phyloP scores from a whole-genome alignment of 1,140 invertebrate species.

The Sycobia sp. region DNA sequence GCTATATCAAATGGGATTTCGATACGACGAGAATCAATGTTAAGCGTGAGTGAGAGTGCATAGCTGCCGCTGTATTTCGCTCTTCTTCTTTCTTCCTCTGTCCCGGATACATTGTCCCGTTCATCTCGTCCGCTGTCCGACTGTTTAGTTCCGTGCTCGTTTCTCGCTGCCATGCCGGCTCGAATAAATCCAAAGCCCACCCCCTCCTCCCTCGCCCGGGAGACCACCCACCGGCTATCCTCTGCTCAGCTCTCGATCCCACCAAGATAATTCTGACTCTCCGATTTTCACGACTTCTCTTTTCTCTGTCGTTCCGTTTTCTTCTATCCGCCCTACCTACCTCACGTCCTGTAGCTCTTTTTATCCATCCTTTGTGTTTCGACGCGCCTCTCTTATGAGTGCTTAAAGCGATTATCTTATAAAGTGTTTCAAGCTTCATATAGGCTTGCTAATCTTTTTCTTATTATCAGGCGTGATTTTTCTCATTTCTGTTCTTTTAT shows the following conservation, averaged over 20 bases:
- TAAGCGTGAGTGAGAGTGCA: conserved; percentile 8
- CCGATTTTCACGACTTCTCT: not conserved
- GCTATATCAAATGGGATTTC: conserved; percentile 42
- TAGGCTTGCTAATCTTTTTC: no score
- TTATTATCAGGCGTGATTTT: no score
- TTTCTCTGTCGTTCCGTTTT: not conserved
- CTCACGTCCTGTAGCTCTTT: not conserved
- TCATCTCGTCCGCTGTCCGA: not conserved
- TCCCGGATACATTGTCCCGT: not conserved
- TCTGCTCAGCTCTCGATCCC: not conserved
- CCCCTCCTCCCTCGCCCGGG: no score
- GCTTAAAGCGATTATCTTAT: conserved; percentile 12
- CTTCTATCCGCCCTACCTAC: not conserved
- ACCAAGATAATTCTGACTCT: not conserved
- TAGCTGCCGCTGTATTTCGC: not conserved
- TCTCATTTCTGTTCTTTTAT: no score
- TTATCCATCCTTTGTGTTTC: not conserved
- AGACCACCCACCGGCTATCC: no score
- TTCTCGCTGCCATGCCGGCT: conserved; percentile 7
- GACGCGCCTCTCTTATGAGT: not conserved
- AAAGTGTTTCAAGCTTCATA: not conserved
- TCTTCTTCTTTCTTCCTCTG: not conserved
- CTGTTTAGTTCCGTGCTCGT: not conserved
- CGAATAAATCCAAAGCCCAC: not conserved
- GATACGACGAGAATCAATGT: conserved; percentile 41